Percentiles rank a stretch among this genome's conserved stretches.
Evolutionary conservation across 2,797 vertebrate genomes (phyloP).

Genomic region (Linurgus olivaceus): DNA sequence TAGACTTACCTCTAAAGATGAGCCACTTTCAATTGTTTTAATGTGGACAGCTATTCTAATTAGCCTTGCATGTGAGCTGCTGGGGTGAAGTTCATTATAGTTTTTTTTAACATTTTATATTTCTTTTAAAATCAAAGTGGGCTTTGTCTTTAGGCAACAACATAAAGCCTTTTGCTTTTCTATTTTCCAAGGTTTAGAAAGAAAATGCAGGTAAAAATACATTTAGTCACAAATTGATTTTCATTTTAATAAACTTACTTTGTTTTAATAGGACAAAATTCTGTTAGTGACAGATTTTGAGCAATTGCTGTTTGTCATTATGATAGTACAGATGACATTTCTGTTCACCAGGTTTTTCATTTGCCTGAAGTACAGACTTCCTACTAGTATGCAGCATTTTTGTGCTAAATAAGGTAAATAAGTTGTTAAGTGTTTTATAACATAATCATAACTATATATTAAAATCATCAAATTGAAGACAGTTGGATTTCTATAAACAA

Average conservation of each 20-base stretch:
- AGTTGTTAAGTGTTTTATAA: slow-evolving; percentile 29
- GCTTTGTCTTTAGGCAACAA: not conserved
- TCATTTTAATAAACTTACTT: not conserved
- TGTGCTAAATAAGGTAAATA: slow-evolving; percentile 10
- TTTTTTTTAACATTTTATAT: not conserved
- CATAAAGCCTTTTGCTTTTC: not conserved
- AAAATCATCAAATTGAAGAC: slow-evolving; percentile 53
- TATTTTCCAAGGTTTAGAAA: not conserved
- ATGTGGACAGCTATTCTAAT: not conserved
- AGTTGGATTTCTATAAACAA: slow-evolving; percentile 53
- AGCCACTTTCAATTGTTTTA: not conserved
- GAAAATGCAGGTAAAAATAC: not conserved
- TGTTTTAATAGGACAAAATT: not conserved
- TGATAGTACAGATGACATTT: not conserved
- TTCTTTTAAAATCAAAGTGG: not conserved
- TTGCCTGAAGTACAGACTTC: not conserved
- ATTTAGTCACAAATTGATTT: not conserved
- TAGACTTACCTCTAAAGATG: not conserved
- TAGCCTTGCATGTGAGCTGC: not conserved
- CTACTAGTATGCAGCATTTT: not conserved
- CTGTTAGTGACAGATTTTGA: not conserved
- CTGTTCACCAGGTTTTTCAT: not conserved
- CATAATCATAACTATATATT: slow-evolving; percentile 1
- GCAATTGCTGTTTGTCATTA: not conserved
- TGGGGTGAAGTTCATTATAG: not conserved